These are phyloP conservation scores for Phalloptychus januarius DNA, from an alignment of 2,797 vertebrate species.

Conservation along the genomic window DNA sequence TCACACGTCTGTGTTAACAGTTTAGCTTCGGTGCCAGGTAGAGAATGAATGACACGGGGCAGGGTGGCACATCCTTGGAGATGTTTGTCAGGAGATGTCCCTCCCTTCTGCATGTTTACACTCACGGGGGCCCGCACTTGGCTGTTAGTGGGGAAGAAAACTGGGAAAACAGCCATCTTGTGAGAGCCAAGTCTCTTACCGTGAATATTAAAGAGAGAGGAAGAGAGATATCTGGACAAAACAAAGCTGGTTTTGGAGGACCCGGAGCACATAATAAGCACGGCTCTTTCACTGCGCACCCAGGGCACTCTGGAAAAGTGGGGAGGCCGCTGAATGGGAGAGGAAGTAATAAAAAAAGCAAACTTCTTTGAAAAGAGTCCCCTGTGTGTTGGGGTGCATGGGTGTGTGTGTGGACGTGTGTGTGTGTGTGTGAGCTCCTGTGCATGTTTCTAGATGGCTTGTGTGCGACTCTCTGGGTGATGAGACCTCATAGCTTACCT, in stretches of 20 bases:
- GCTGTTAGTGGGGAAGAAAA: slow-evolving; percentile 72
- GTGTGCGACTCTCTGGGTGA: slow-evolving; percentile 44
- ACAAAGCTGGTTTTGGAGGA: slow-evolving; percentile 80
- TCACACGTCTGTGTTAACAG: slow-evolving; percentile 73
- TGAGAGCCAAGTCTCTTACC: slow-evolving; percentile 82
- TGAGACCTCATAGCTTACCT: slow-evolving; percentile 44
- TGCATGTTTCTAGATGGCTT: slow-evolving; percentile 49
- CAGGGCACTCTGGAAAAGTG: slow-evolving; percentile 78
- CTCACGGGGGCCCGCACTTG: slow-evolving; percentile 79
- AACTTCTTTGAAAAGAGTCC: slow-evolving; percentile 80
- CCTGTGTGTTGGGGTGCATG: slow-evolving; percentile 54
- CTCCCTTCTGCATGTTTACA: slow-evolving; percentile 80
- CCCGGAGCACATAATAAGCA: slow-evolving; percentile 77
- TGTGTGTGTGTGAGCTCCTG: slow-evolving; percentile 27
- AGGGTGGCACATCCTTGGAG: slow-evolving; percentile 78
- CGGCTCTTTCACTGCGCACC: slow-evolving; percentile 78
- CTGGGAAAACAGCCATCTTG: slow-evolving; percentile 76
- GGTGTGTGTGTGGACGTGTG: slow-evolving; percentile 60
- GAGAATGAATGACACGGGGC: slow-evolving; percentile 71
- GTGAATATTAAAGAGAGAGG: slow-evolving; percentile 85
- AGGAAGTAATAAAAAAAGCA: slow-evolving; percentile 86
- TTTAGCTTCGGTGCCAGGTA: slow-evolving; percentile 74
- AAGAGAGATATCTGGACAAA: slow-evolving; percentile 76
- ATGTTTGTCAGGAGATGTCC: slow-evolving; percentile 80
- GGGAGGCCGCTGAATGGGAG: slow-evolving; percentile 79